These are phyloP conservation scores for Ptychadena robeensis DNA, from an alignment of 2,797 vertebrate genomes.

Conservation along the genomic window DNA sequence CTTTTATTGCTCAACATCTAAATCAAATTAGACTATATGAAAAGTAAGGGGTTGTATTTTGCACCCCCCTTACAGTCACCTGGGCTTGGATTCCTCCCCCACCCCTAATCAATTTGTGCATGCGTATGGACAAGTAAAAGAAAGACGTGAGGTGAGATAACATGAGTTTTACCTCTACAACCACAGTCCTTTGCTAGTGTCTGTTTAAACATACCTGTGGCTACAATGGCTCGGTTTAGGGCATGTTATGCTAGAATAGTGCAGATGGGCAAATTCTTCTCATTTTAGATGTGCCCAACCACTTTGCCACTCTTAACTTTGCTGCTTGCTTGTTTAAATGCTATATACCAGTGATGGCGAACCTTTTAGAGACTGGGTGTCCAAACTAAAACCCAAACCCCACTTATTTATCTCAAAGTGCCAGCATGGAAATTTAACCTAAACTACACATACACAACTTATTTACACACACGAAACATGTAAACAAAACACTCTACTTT, in stretches of 20 bases:
- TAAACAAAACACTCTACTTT: too few species aligned
- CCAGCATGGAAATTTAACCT: too few species aligned
- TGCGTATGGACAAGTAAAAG: conserved; percentile 63
- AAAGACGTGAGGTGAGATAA: conserved; percentile 62
- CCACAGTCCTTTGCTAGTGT: conserved; percentile 58
- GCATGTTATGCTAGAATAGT: background rate
- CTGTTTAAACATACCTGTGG: conserved; percentile 69
- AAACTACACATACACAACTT: too few species aligned
- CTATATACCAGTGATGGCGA: too few species aligned
- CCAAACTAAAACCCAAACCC: too few species aligned
- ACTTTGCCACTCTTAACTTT: conserved; percentile 31
- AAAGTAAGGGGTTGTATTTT: conserved; percentile 62
- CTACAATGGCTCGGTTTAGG: conserved; percentile 29
- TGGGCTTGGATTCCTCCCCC: conserved; percentile 61
- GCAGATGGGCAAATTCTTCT: background rate
- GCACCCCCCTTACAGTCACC: conserved; percentile 61
- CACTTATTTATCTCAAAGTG: too few species aligned
- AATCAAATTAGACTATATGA: conserved; percentile 35
- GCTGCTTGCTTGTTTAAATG: conserved; percentile 35
- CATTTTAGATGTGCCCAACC: background rate
- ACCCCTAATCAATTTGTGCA: conserved; percentile 63
- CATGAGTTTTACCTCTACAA: conserved; percentile 55
- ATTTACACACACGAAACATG: too few species aligned
- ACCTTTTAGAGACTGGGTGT: too few species aligned
- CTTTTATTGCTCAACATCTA: conserved; percentile 38